Conservation (phyloP, 2,888 invertebrate species). For the Athalia cordata region DNA sequence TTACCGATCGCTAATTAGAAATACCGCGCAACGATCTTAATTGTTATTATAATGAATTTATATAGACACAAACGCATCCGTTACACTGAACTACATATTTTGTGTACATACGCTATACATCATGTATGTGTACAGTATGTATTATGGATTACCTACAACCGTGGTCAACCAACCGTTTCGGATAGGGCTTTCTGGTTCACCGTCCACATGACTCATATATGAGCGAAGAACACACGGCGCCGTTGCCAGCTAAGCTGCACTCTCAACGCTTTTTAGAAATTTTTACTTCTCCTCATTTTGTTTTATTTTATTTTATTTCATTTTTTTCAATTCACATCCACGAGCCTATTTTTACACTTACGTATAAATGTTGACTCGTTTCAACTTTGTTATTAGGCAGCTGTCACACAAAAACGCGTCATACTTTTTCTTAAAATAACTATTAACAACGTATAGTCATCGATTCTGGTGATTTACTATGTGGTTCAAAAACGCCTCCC, state of each 20-base stretch:
- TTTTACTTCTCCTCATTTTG: too few relatives aligned
- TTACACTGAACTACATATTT: not conserved
- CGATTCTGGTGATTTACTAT: not conserved
- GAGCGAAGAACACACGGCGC: slow-evolving; percentile 29
- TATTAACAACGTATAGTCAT: not conserved
- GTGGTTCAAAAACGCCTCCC: too few relatives aligned
- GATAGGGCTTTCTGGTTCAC: slow-evolving; percentile 57
- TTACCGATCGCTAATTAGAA: slow-evolving; percentile 36
- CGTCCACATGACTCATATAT: slow-evolving; percentile 58
- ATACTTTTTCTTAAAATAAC: slow-evolving; percentile 15
- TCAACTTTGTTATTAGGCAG: slow-evolving; percentile 18
- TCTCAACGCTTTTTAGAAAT: not conserved
- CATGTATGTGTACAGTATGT: not conserved
- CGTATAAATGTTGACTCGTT: not conserved
- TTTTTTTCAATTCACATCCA: too few relatives aligned
- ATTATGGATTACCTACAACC: slow-evolving; percentile 28
- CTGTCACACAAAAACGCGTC: slow-evolving; percentile 11
- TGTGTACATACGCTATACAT: not conserved
- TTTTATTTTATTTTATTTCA: too few relatives aligned
- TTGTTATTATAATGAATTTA: not conserved
- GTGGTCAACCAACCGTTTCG: slow-evolving; percentile 44
- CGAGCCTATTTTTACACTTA: too few relatives aligned
- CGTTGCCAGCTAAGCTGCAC: not conserved
- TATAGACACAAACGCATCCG: not conserved
- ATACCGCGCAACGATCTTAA: not conserved